Evolutionary conservation across 35 echinoderm and acorn worm genomes (phyloP), one percentile per base, ranked within the genome.

Genomic region (Lytechinus variegatus): DNA sequence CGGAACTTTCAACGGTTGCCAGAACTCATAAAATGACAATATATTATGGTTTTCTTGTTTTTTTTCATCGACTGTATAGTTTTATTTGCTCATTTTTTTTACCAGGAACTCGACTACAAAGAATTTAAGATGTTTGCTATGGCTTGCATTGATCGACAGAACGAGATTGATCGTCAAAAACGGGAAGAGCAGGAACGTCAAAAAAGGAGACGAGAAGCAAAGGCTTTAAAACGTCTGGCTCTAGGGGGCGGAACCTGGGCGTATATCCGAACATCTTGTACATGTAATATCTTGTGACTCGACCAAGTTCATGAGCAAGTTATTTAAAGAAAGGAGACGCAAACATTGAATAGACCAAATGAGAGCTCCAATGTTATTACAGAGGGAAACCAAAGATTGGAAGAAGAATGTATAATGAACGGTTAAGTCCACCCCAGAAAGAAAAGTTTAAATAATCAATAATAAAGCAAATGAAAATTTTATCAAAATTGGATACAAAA

Each of bases 61-160:
- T 44, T 44, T 44, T 44, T 2, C 33, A 44, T 44, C 2, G 33
- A 44, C 33, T 44, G 33, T 44, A 44, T 44, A 44, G 33, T 44
- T 44, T 44, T 44, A 44, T 79, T 79, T 79, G 33, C 33, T 44
- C 33, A 44, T 44, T 87, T 52, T 94, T 94, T n/a, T 6, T 4
- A 52, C 5, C 95, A 99, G 98, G 98, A 95, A 86, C 94, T 99
- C 2, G 98, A 99, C 92, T 99, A 99, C 86, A 99, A 99, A 95
- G 98, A 99, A 33, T 99, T 99, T 52, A 99, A 99, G 54, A 99
- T 99, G 98, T 99, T 99, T 94, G 97, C 98, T 3, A 99, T 99
- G 98, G 98, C 98, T 28, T 99, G 98, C 92, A 99, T 99, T 92
- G 98, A 99, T 91, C 94, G 95, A 66, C 98, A 99, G 60, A 99